These are phyloP conservation scores for Oreochromis spilurus DNA, from an alignment of 2,113 vertebrate genomes.

Conservation along the genomic window DNA sequence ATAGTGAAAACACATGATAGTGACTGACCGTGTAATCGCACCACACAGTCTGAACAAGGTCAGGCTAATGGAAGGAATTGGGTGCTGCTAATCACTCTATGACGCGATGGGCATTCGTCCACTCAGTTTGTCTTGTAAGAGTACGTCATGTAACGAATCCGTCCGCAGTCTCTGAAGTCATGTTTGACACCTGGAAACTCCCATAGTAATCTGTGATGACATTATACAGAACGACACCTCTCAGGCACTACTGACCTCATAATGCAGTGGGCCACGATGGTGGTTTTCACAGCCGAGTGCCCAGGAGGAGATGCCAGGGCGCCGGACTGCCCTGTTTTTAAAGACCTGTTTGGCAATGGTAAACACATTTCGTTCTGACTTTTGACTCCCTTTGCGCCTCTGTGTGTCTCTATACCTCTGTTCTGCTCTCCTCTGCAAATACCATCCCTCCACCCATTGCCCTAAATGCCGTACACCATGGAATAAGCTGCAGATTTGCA, in stretches of 20 bases:
- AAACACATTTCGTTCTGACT: background rate
- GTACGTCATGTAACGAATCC: constrained; percentile 7
- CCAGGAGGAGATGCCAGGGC: constrained; percentile 9
- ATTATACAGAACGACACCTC: background rate
- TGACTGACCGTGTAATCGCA: constrained; percentile 28
- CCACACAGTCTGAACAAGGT: constrained; percentile 38
- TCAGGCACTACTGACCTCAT: background rate
- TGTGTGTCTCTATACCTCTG: background rate
- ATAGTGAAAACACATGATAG: constrained; percentile 20
- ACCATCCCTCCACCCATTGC: background rate
- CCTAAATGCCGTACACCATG: background rate
- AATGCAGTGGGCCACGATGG: background rate
- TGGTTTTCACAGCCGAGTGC: constrained; percentile 15
- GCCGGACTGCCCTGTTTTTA: background rate
- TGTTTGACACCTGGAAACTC: constrained; percentile 39
- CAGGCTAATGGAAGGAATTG: constrained; percentile 34
- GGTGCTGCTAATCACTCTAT: constrained; percentile 34
- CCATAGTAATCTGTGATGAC: background rate
- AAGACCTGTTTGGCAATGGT: constrained; percentile 2
- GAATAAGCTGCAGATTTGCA: background rate
- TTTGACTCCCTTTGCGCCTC: background rate
- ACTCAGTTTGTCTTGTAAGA: constrained; percentile 33
- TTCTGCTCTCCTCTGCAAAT: background rate
- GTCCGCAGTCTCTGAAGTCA: background rate
- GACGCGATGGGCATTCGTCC: constrained; percentile 23